Percentiles rank a stretch among this genome's conserved stretches.
These are phyloP conservation scores for Papilio demoleus DNA, from an alignment of 2,888 invertebrate species.

Conservation along the genomic window DNA sequence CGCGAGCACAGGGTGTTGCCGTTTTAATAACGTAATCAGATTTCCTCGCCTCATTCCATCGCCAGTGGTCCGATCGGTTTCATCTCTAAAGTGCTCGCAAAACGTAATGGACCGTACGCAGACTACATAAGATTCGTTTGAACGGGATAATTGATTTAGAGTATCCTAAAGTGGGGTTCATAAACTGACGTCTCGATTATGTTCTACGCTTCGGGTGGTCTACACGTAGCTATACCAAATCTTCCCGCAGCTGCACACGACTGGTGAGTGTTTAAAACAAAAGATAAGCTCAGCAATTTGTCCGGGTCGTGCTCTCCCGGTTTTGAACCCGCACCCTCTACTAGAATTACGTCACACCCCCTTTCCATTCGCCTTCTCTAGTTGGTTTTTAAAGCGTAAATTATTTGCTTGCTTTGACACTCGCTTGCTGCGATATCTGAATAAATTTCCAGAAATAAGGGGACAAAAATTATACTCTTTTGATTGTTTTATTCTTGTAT, in stretches of 20 bases:
- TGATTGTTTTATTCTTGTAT: constrained; percentile 1
- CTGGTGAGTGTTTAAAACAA: constrained; percentile 58
- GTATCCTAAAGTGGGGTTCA: constrained; percentile 22
- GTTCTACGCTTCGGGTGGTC: constrained; percentile 56
- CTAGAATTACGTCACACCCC: constrained; percentile 42
- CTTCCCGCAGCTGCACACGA: constrained; percentile 57
- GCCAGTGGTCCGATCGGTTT: constrained; percentile 51
- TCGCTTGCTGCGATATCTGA: constrained; percentile 28
- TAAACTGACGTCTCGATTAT: constrained; percentile 15
- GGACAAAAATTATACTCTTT: constrained; percentile 12
- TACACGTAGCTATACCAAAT: constrained; percentile 59
- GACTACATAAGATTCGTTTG: constrained; percentile 59
- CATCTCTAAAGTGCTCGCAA: constrained; percentile 47
- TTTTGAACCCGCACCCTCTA: constrained; percentile 52
- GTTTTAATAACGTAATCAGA: constrained; percentile 68
- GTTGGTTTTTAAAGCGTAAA: constrained; percentile 35
- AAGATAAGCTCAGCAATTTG: constrained; percentile 64
- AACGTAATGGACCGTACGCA: constrained; percentile 57
- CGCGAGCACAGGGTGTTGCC: constrained; percentile 60
- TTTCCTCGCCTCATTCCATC: constrained; percentile 57
- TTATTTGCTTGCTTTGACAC: constrained; percentile 39
- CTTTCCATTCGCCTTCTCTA: constrained; percentile 31
- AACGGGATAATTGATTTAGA: constrained; percentile 47
- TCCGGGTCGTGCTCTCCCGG: constrained; percentile 57
- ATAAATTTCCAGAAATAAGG: constrained; percentile 23